These are phyloP conservation scores for Cordilura impudica DNA, from an alignment of 2,888 invertebrate genomes.

Conservation along the genomic window DNA sequence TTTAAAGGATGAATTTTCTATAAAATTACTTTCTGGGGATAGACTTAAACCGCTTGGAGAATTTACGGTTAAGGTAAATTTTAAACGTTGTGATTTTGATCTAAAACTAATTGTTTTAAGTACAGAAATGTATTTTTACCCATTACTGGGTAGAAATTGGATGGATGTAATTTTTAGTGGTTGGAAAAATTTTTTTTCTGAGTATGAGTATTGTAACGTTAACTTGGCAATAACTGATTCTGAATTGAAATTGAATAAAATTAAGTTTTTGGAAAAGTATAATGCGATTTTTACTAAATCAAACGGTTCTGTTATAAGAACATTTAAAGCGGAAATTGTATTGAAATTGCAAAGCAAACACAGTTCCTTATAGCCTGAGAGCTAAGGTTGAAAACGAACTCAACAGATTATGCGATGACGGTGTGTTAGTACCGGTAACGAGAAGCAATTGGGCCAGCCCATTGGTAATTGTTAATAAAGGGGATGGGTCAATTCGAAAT, in stretches of 20 bases:
- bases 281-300: too few species aligned
- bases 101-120: slow-evolving; percentile 46
- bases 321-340: too few species aligned
- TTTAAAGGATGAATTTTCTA: slow-evolving; percentile 8
- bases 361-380: slow-evolving; percentile 25
- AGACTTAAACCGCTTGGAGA: slow-evolving; percentile 35
- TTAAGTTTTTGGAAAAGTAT: slow-evolving; percentile 42
- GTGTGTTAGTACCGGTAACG: slow-evolving; percentile 63
- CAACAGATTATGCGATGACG: slow-evolving; percentile 31
- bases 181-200: slow-evolving; percentile 33
- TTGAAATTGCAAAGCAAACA: too few species aligned
- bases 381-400: slow-evolving; percentile 47
- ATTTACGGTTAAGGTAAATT: slow-evolving; percentile 30
- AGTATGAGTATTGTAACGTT: slow-evolving; percentile 24
- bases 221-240: slow-evolving; percentile 17
- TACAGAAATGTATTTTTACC: slow-evolving; percentile 28
- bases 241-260: slow-evolving; percentile 24
- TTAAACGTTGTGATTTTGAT: neutral
- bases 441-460: slow-evolving; percentile 68
- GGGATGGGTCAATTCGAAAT: slow-evolving; percentile 66
- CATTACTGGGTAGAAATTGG: slow-evolving; percentile 48
- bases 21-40: slow-evolving; percentile 37
- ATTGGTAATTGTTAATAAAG: slow-evolving; percentile 68
- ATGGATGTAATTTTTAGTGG: slow-evolving; percentile 32
- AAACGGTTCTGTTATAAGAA: too few species aligned